Evolutionary conservation across 1,140 invertebrate genomes (phyloP).

Genomic region (Cotesia chilonis): DNA sequence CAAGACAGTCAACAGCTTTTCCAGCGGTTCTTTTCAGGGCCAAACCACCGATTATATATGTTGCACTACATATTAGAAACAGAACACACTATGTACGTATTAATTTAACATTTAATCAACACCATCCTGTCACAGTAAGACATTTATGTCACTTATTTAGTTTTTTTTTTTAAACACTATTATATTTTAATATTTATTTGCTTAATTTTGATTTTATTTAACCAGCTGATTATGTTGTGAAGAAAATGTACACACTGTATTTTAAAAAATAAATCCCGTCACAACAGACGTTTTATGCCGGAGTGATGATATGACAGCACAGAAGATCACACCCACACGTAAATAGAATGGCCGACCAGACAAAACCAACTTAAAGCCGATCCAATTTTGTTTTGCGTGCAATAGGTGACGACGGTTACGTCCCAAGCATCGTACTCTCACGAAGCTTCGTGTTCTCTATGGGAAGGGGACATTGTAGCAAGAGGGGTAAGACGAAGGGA

Average conservation of each 20-base stretch:
- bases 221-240: too few species aligned
- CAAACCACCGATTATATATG: conserved; percentile 17
- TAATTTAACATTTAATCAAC: background rate
- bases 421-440: conserved; percentile 47
- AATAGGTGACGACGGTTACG: conserved; percentile 56
- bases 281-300: background rate
- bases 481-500: conserved; percentile 25
- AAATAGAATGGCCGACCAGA: conserved; percentile 27
- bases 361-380: conserved; percentile 40
- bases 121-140: background rate
- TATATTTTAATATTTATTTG: too few species aligned
- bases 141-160: too few species aligned
- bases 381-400: conserved; percentile 52
- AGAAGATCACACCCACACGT: conserved; percentile 30
- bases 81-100: too few species aligned
- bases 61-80: background rate
- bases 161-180: too few species aligned
- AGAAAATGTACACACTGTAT: too few species aligned
- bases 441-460: conserved; percentile 40
- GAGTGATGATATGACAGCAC: background rate
- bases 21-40: conserved; percentile 18
- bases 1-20: conserved; percentile 3
- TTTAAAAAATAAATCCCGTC: too few species aligned
- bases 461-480: conserved; percentile 15
- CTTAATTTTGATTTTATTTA: too few species aligned